Conservation (phyloP, 2,888 invertebrate genomes). For the Magallana nippona region DNA sequence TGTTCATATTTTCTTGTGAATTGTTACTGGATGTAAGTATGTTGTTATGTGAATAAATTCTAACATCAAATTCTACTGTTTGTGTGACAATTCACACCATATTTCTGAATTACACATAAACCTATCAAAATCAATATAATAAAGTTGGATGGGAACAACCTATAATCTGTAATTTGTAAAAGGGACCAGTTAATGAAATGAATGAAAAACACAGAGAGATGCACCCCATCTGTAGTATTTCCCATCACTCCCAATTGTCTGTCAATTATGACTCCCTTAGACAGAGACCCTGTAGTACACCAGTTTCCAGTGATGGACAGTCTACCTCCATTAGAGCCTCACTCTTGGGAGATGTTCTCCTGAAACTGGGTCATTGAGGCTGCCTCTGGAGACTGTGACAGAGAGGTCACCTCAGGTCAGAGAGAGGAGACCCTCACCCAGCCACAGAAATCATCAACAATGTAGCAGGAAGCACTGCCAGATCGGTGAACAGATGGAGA, state of each 20-base stretch:
- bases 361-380: not conserved
- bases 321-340: not conserved
- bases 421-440: not conserved
- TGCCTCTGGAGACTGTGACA: not conserved
- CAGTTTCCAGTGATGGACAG: not conserved
- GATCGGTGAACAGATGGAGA: not conserved
- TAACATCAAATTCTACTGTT: no score
- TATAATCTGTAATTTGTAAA: not conserved
- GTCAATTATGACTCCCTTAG: not conserved
- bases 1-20: not conserved
- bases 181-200: not conserved
- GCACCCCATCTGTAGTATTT: not conserved
- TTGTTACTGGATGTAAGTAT: no score
- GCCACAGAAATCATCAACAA: not conserved
- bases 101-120: no score
- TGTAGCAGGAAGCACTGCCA: not conserved
- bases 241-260: not conserved
- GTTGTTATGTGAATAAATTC: no score
- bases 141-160: no score
- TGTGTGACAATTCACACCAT: no score
- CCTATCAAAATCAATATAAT: no score
- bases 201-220: not conserved
- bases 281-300: not conserved
- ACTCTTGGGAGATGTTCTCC: not conserved
- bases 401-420: slow-evolving; percentile 3